Percentiles rank a stretch among this genome's conserved stretches.
These are phyloP conservation scores for Formica selysi DNA, from an alignment of 1,140 invertebrate species.

Conservation along the genomic window DNA sequence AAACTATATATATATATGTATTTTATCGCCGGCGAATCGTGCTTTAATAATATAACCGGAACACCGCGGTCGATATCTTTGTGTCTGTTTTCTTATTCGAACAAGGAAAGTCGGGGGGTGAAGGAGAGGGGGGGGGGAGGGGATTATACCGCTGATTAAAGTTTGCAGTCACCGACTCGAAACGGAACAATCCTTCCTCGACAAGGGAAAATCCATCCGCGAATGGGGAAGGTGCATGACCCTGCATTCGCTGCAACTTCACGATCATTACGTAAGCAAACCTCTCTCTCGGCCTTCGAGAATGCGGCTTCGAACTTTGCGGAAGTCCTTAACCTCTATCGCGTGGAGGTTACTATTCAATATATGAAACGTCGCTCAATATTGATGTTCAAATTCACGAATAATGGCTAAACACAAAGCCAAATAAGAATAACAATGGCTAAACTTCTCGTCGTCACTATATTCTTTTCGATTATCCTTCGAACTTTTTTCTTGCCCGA, in stretches of 20 bases:
- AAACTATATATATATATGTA: background rate
- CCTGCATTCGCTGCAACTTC: slow-evolving; percentile 63
- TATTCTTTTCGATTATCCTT: background rate
- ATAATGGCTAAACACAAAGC: background rate
- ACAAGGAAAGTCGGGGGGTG: background rate
- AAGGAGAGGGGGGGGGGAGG: background rate
- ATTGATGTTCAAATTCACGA: background rate
- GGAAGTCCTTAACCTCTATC: slow-evolving; percentile 15
- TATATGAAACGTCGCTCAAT: slow-evolving; percentile 12
- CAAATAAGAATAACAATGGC: background rate
- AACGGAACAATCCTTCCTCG: slow-evolving; percentile 25
- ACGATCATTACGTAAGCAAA: slow-evolving; percentile 43
- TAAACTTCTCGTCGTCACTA: background rate
- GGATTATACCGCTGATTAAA: slow-evolving; percentile 61
- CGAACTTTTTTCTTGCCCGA: background rate
- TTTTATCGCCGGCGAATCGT: slow-evolving; percentile 9
- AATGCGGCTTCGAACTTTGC: slow-evolving; percentile 38
- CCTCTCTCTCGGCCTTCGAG: background rate
- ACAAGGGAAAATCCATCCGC: slow-evolving; percentile 43
- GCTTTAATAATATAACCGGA: slow-evolving; percentile 65
- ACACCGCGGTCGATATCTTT: slow-evolving; percentile 64
- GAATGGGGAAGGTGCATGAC: slow-evolving; percentile 67
- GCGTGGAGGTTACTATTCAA: background rate
- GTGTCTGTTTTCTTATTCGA: slow-evolving; percentile 29
- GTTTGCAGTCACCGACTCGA: slow-evolving; percentile 59